A percentile compares a stretch with the other conserved stretches of the same genome.
Conservation (phyloP, 2,888 invertebrate species). For the Megaustenia siamemsis region DNA sequence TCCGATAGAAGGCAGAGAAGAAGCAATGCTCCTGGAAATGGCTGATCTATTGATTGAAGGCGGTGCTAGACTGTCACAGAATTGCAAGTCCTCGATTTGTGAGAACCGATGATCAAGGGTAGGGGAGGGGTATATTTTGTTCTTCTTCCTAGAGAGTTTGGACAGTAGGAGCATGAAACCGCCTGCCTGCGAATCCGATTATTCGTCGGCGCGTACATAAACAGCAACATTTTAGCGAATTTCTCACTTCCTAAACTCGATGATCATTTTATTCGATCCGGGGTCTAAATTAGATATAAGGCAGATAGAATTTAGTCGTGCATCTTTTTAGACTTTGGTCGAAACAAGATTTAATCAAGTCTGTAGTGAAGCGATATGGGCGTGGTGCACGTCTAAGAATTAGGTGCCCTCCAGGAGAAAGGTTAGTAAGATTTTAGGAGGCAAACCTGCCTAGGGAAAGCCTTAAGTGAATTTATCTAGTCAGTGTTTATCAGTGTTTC, state of each 20-base stretch:
- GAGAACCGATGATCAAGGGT: neutral
- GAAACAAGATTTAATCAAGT: constrained; percentile 64
- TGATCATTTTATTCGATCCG: constrained; percentile 71
- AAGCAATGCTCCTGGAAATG: constrained; percentile 1
- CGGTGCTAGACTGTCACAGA: constrained; percentile 32
- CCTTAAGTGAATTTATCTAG: constrained; percentile 51
- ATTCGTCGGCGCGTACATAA: constrained; percentile 69
- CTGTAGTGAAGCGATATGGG: constrained; percentile 57
- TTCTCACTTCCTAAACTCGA: constrained; percentile 75
- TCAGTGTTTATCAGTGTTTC: constrained; percentile 42
- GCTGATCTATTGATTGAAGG: neutral
- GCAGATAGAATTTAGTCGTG: constrained; percentile 61
- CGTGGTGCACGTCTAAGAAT: constrained; percentile 56
- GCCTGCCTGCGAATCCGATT: constrained; percentile 73
- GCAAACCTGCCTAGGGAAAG: constrained; percentile 45
- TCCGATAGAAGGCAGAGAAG: neutral
- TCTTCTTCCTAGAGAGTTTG: neutral
- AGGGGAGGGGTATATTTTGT: neutral
- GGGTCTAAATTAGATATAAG: constrained; percentile 63
- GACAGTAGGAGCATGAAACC: constrained; percentile 55
- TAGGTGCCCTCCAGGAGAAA: constrained; percentile 45
- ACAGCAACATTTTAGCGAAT: constrained; percentile 72
- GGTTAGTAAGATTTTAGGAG: constrained; percentile 51
- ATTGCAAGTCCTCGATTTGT: neutral
- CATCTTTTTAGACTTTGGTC: constrained; percentile 59